These are phyloP conservation scores for Vanessa cardui DNA, from an alignment of 2,888 invertebrate species.

Conservation along the genomic window DNA sequence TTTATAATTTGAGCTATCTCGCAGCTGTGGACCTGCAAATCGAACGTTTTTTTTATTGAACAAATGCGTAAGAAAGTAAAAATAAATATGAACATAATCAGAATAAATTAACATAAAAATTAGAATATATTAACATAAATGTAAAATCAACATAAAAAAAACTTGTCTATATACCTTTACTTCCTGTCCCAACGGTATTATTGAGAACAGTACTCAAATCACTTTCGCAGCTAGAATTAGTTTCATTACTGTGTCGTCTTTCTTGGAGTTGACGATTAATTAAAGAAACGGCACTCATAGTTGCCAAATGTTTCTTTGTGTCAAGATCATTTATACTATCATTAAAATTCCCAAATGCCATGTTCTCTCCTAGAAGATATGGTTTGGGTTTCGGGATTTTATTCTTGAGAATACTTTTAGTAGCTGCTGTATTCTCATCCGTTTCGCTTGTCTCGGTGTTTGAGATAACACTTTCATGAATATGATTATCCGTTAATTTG, in stretches of 20 bases:
- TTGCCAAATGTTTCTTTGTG: conserved; percentile 44
- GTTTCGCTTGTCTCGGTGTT: conserved; percentile 55
- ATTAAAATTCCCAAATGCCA: conserved; percentile 68
- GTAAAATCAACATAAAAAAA: not conserved
- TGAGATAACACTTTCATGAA: conserved; percentile 44
- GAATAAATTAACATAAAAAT: not conserved
- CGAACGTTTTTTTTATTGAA: conserved; percentile 28
- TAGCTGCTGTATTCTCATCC: conserved; percentile 81
- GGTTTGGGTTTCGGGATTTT: conserved; percentile 89
- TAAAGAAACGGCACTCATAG: conserved; percentile 63
- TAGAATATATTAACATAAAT: not conserved
- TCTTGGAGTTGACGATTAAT: conserved; percentile 70
- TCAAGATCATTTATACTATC: conserved; percentile 41
- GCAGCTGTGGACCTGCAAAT: conserved; percentile 39
- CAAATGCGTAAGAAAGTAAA: too few species aligned
- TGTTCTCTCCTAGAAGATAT: conserved; percentile 87
- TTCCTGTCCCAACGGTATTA: conserved; percentile 56
- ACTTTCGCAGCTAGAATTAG: conserved; percentile 47
- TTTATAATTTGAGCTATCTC: conserved; percentile 34
- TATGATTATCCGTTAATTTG: conserved; percentile 51
- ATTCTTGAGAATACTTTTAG: conserved; percentile 88
- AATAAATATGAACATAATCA: too few species aligned
- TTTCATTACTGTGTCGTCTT: conserved; percentile 52
- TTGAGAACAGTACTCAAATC: conserved; percentile 48
- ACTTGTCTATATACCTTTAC: conserved; percentile 54